Conservation (phyloP, 2,113 vertebrate genomes). For the Serinus canaria region DNA sequence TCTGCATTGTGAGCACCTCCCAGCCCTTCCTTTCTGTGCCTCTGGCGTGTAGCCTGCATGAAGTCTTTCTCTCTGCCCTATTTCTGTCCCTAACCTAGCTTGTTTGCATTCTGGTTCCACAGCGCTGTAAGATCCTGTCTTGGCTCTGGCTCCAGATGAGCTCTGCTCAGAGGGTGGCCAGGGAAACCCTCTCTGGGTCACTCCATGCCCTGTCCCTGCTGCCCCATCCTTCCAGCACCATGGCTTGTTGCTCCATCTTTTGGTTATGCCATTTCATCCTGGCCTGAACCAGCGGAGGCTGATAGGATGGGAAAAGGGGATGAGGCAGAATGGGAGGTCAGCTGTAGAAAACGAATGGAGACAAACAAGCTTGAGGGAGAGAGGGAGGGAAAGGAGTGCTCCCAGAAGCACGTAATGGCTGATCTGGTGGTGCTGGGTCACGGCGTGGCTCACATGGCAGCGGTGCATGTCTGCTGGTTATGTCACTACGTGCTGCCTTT, state of each 20-base stretch:
- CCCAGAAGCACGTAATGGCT: conserved; percentile 25
- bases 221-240: background rate
- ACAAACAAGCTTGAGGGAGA: background rate
- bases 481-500: conserved; percentile 42
- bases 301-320: background rate
- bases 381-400: background rate
- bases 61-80: conserved; percentile 37
- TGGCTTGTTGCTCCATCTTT: background rate
- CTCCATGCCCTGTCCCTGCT: background rate
- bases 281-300: background rate
- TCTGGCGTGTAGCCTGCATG: background rate
- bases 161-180: background rate
- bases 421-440: conserved; percentile 54
- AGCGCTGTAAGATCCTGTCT: background rate
- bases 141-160: background rate
- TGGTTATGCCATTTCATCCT: background rate
- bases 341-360: background rate
- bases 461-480: conserved; percentile 50
- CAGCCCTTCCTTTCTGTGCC: background rate
- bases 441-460: conserved; percentile 45
- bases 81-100: conserved; percentile 42
- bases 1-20: background rate
- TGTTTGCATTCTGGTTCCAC: conserved; percentile 40
- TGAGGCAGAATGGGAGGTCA: background rate
- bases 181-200: background rate